phyloP scores from a whole-genome alignment of 2,888 invertebrate genomes.

The Andrena dorsata region DNA sequence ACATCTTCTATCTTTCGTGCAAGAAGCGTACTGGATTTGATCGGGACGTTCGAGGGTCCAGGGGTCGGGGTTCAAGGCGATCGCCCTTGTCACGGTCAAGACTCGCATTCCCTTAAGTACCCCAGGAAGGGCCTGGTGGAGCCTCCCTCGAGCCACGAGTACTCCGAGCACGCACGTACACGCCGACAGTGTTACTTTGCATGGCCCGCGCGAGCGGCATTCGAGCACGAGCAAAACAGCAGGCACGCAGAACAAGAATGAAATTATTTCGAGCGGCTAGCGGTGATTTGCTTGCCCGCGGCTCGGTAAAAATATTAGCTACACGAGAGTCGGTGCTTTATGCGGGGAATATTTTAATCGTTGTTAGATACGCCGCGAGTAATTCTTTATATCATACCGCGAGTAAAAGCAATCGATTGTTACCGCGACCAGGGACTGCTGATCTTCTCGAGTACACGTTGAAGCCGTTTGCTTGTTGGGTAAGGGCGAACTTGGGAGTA shows the following conservation, averaged over 20 bases:
- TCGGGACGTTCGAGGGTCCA: slow-evolving; percentile 31
- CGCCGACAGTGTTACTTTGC: slow-evolving; percentile 67
- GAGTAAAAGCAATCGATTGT: not conserved
- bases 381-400: slow-evolving; percentile 7
- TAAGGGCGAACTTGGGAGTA: no score
- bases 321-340: slow-evolving; percentile 19
- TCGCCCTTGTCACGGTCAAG: slow-evolving; percentile 59
- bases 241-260: slow-evolving; percentile 66
- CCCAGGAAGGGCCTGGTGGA: slow-evolving; percentile 33
- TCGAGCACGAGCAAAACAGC: slow-evolving; percentile 67
- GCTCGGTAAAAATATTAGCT: slow-evolving; percentile 25
- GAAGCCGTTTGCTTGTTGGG: slow-evolving; percentile 10
- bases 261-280: slow-evolving; percentile 67
- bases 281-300: slow-evolving; percentile 52
- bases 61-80: slow-evolving; percentile 61
- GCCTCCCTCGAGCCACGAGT: slow-evolving; percentile 41
- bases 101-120: slow-evolving; percentile 58
- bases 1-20: no score
- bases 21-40: slow-evolving; percentile 20
- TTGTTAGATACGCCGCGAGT: slow-evolving; percentile 1
- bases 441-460: slow-evolving; percentile 15
- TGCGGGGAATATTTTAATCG: slow-evolving; percentile 41
- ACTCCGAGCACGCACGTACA: slow-evolving; percentile 60
- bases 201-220: slow-evolving; percentile 59
- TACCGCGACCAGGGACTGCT: not conserved